Conservation (phyloP, 92 coral and sea anemone species). For the Paragorgia papillata region DNA sequence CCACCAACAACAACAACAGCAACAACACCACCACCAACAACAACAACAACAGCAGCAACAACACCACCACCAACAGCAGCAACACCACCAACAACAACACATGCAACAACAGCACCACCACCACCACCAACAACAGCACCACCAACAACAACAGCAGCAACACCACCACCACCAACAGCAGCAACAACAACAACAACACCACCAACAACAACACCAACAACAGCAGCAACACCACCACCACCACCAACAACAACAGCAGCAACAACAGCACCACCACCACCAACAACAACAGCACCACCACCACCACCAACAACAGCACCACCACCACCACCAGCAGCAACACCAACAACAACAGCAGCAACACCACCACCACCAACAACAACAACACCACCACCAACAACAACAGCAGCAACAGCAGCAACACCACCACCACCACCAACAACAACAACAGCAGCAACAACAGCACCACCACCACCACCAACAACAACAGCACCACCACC, state of each 20-base stretch:
- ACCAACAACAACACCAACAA: neutral
- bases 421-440: neutral
- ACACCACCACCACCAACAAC: neutral
- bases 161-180: neutral
- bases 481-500: neutral
- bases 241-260: neutral
- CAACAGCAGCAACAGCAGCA: neutral
- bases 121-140: neutral
- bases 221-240: neutral
- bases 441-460: neutral
- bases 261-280: too few relatives aligned
- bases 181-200: neutral
- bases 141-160: neutral
- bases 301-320: neutral
- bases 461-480: neutral
- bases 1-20: neutral
- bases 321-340: too few relatives aligned
- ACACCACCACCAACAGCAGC: neutral
- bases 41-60: too few relatives aligned
- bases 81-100: neutral
- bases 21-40: neutral
- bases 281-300: neutral
- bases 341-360: neutral
- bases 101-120: too few relatives aligned
- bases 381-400: too few relatives aligned